Evolutionary conservation across 2,113 vertebrate genomes (phyloP).

Genomic region (Oplegnathus fasciatus): DNA sequence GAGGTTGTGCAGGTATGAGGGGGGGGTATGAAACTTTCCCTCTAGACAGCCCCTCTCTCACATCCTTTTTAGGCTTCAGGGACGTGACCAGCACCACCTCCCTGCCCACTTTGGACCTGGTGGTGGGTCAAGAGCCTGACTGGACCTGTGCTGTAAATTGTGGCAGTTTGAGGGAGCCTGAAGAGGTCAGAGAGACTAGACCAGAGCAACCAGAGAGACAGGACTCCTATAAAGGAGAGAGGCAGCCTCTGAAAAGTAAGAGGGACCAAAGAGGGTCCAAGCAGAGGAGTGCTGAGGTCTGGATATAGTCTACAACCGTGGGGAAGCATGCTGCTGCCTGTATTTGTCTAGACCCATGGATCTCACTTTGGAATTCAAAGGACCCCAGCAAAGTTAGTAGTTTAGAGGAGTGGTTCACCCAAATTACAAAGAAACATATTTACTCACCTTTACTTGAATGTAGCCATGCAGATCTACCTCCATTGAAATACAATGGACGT

Average conservation of each 20-base stretch:
- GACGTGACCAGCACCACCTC: slow-evolving; percentile 77
- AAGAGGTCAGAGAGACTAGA: slow-evolving; percentile 24
- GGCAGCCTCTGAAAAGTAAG: slow-evolving; percentile 60
- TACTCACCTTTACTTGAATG: neutral
- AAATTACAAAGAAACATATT: neutral
- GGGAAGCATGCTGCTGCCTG: neutral
- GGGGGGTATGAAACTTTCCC: slow-evolving; percentile 69
- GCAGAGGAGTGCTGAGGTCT: slow-evolving; percentile 79
- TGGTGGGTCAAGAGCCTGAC: slow-evolving; percentile 76
- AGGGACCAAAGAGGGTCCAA: slow-evolving; percentile 65
- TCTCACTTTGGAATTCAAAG: neutral
- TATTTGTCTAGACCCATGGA: neutral
- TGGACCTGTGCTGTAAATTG: slow-evolving; percentile 79
- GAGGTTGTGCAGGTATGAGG: slow-evolving; percentile 13
- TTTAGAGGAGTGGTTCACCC: neutral
- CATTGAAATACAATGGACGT: neutral
- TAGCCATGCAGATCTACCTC: neutral
- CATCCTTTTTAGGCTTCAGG: slow-evolving; percentile 73
- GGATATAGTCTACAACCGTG: slow-evolving; percentile 76
- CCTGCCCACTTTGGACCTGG: slow-evolving; percentile 81
- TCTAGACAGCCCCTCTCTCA: slow-evolving; percentile 71
- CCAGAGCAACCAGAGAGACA: slow-evolving; percentile 24
- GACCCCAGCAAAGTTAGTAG: neutral
- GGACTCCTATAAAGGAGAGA: slow-evolving; percentile 45
- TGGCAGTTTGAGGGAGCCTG: slow-evolving; percentile 27